These are phyloP conservation scores for Psilopsiagon aurifrons DNA, from an alignment of 2,113 vertebrate species.

Conservation along the genomic window DNA sequence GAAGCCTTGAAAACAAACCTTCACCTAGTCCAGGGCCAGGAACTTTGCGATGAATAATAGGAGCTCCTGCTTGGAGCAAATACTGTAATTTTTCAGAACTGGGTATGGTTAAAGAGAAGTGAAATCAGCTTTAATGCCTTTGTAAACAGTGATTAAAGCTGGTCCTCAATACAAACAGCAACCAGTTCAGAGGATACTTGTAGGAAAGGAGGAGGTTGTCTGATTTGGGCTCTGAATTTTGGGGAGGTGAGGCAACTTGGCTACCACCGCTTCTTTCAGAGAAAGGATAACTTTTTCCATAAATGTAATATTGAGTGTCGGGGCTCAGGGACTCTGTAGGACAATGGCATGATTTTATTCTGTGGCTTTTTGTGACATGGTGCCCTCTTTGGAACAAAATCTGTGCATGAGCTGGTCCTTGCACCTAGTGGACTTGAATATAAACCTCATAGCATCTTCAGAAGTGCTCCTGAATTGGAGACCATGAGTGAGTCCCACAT, in stretches of 20 bases:
- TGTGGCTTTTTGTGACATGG: background rate
- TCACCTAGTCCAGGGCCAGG: background rate
- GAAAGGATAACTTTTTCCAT: background rate
- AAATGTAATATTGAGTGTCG: too few relatives aligned
- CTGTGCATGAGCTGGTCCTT: background rate
- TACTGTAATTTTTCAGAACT: background rate
- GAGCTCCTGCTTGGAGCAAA: background rate
- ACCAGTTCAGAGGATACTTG: background rate
- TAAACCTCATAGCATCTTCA: background rate
- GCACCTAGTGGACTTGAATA: background rate
- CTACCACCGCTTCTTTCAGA: background rate
- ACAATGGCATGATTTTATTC: background rate
- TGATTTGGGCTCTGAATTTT: background rate
- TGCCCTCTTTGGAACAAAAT: background rate
- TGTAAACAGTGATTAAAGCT: background rate
- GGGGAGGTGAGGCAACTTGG: background rate
- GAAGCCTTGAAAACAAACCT: background rate
- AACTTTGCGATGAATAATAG: fast-evolving
- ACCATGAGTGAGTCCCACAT: background rate
- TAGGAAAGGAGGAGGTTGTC: background rate
- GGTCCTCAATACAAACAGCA: background rate
- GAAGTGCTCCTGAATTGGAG: background rate
- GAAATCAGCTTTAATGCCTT: background rate
- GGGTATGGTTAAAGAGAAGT: background rate
- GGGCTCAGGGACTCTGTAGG: background rate